Evolutionary conservation across 2,113 vertebrate species (phyloP).

Genomic region (Aphyosemion australe): DNA sequence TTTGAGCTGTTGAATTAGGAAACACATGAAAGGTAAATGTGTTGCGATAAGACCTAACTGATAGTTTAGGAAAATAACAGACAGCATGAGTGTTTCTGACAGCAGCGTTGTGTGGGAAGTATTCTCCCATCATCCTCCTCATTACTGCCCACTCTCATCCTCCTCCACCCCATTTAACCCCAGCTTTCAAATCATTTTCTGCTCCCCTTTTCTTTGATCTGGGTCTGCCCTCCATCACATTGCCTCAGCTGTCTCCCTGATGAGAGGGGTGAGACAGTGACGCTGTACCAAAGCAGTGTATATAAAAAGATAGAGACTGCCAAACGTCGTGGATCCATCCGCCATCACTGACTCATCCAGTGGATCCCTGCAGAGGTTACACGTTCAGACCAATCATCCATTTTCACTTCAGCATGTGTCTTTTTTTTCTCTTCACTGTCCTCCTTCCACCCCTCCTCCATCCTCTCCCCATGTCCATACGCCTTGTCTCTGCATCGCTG

Average conservation of each 20-base stretch:
- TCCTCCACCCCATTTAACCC: background rate
- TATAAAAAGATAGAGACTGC: slow-evolving; percentile 13
- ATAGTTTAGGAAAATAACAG: too few species aligned
- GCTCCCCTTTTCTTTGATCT: background rate
- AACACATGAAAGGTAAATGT: too few species aligned
- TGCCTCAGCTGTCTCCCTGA: background rate
- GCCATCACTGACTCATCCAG: slow-evolving; percentile 33
- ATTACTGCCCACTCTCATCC: too few species aligned
- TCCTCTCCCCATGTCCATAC: slow-evolving; percentile 36
- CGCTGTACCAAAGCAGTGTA: background rate
- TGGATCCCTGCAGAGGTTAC: slow-evolving; percentile 3
- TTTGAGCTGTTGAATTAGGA: too few species aligned
- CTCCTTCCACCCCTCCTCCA: slow-evolving; percentile 2
- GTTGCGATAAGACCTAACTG: too few species aligned
- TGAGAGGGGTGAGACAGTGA: slow-evolving; percentile 22
- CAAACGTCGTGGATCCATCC: slow-evolving; percentile 30
- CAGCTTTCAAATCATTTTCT: background rate
- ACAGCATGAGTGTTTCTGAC: too few species aligned
- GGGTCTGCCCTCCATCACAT: background rate
- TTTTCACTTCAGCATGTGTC: slow-evolving; percentile 53
- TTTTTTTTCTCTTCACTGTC: slow-evolving; percentile 11
- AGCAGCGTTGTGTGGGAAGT: too few species aligned
- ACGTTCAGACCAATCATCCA: slow-evolving; percentile 31
- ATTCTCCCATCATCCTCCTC: background rate
- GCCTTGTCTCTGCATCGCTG: slow-evolving; percentile 62